Percentiles rank a stretch among this genome's conserved stretches.
These are phyloP conservation scores for Acipenser oxyrinchus DNA, from an alignment of 2,797 vertebrate species.

Conservation along the genomic window DNA sequence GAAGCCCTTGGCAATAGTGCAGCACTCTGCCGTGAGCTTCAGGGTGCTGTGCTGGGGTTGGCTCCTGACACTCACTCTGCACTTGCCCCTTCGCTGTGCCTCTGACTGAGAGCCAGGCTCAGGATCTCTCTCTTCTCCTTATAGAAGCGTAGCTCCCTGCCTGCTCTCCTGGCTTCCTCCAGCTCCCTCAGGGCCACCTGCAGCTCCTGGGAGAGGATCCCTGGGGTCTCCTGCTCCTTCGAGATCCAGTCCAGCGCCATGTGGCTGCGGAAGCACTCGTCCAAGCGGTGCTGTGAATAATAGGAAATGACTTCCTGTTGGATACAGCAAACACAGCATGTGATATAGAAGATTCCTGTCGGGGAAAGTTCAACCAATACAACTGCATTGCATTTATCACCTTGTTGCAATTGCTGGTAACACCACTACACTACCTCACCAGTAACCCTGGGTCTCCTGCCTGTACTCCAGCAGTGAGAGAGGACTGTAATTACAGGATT, in stretches of 20 bases:
- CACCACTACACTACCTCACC: no score
- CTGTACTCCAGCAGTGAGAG: no score
- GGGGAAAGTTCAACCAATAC: no score
- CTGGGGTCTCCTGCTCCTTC: slow-evolving; percentile 67
- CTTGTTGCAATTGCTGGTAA: no score
- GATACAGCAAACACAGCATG: background rate
- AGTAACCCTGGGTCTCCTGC: no score
- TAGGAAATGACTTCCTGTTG: slow-evolving; percentile 80
- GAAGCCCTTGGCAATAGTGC: background rate
- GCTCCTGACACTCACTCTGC: slow-evolving; percentile 47
- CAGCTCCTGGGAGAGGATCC: slow-evolving; percentile 70
- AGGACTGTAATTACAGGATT: no score
- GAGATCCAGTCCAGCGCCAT: slow-evolving; percentile 89
- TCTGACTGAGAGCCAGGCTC: slow-evolving; percentile 75
- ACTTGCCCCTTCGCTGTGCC: slow-evolving; percentile 46
- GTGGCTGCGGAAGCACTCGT: slow-evolving; percentile 77
- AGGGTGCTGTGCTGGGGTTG: background rate
- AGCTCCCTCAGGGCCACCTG: slow-evolving; percentile 69
- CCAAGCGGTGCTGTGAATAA: slow-evolving; percentile 74
- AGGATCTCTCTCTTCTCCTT: slow-evolving; percentile 89
- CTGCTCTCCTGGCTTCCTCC: slow-evolving; percentile 66
- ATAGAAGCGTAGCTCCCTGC: slow-evolving; percentile 78
- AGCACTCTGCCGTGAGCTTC: background rate
- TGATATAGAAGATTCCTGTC: no score
- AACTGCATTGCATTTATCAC: no score